Percentiles rank a stretch among this genome's conserved stretches.
Conservation (phyloP, 2,113 vertebrate species). For the Psittacara wagleri region DNA sequence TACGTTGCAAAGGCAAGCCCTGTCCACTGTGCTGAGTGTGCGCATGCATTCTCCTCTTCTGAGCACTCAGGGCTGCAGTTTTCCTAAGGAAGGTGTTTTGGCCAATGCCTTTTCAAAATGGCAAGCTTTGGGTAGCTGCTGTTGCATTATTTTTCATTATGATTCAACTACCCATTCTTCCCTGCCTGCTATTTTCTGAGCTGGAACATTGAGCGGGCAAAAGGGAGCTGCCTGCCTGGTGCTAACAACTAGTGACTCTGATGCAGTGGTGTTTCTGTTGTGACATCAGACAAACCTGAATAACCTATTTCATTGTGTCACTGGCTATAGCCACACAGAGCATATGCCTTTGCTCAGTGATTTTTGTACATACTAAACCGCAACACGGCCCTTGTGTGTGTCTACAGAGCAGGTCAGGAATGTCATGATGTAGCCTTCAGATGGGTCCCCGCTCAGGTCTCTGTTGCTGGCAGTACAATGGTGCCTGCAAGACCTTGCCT, state of each 20-base stretch:
- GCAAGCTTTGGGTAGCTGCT: background rate
- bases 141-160: background rate
- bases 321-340: background rate
- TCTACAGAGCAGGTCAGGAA: background rate
- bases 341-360: background rate
- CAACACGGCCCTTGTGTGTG: background rate
- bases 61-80: background rate
- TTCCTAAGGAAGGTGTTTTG: background rate
- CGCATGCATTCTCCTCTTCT: background rate
- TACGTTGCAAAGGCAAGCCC: background rate
- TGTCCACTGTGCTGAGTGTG: background rate
- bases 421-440: fast-evolving
- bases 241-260: background rate
- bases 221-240: background rate
- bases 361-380: background rate
- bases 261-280: background rate
- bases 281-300: background rate
- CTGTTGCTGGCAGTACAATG: fast-evolving
- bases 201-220: fast-evolving
- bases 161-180: background rate
- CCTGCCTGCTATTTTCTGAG: background rate
- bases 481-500: background rate
- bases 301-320: fast-evolving
- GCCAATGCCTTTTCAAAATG: background rate
- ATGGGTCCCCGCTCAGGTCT: fast-evolving